Percentiles rank a stretch among this genome's conserved stretches.
Evolutionary conservation across 2,113 vertebrate species (phyloP).

Genomic region (Odocoileus virginianus): DNA sequence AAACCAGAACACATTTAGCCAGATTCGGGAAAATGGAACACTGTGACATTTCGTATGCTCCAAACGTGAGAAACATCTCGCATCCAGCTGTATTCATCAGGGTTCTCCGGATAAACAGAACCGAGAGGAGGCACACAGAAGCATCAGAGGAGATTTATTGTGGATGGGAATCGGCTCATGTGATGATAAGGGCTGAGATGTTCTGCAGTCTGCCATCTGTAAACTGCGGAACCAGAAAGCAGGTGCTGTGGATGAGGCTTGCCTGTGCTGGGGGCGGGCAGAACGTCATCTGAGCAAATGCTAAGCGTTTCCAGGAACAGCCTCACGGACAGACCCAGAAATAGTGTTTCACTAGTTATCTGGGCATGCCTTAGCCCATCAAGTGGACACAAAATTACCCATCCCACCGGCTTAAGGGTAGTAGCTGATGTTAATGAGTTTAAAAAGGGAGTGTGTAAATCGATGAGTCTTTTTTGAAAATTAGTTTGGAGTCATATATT

Average conservation of each 20-base stretch:
- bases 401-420: not conserved
- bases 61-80: not conserved
- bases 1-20: not conserved
- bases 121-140: not conserved
- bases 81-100: not conserved
- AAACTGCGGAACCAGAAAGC: not conserved
- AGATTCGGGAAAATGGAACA: not conserved
- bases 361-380: not conserved
- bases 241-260: not conserved
- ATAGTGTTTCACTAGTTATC: not conserved
- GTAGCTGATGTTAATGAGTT: not conserved
- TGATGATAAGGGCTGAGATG: not conserved
- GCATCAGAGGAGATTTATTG: not conserved
- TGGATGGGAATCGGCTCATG: not conserved
- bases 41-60: not conserved
- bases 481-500: not conserved
- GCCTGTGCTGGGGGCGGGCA: not conserved
- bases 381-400: not conserved
- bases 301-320: not conserved
- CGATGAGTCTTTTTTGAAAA: not conserved
- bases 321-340: not conserved
- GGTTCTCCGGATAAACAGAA: not conserved
- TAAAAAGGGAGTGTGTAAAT: not conserved
- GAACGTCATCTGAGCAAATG: not conserved
- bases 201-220: fast-evolving